Conservation (phyloP, 2,888 invertebrate genomes). For the Philopedon plagiatum region DNA sequence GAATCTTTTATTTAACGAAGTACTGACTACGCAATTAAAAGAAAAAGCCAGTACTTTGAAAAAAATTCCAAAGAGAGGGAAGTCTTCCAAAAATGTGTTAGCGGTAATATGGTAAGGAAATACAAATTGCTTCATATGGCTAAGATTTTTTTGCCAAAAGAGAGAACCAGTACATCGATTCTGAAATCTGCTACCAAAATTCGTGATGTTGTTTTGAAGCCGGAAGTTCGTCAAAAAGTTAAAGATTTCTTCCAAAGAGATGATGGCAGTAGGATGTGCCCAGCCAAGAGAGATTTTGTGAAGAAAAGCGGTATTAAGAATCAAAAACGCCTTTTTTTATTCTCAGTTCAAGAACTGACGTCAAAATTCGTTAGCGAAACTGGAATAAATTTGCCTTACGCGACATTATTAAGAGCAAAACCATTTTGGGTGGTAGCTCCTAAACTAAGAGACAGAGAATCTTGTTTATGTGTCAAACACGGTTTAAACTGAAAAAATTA, state of each 20-base stretch:
- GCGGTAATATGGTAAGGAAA: background rate
- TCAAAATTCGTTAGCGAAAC: conserved; percentile 18
- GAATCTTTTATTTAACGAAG: conserved; percentile 4
- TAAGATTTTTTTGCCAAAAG: background rate
- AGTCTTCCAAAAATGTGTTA: background rate
- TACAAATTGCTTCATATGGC: background rate
- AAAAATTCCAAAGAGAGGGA: conserved; percentile 3
- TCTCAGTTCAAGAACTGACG: conserved; percentile 8
- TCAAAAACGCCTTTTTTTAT: conserved; percentile 27
- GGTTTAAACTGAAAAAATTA: background rate
- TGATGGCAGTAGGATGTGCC: conserved; percentile 8
- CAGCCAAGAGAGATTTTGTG: conserved; percentile 29
- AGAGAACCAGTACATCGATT: background rate
- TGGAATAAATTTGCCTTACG: conserved; percentile 9
- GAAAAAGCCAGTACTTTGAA: background rate
- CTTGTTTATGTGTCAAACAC: conserved; percentile 32
- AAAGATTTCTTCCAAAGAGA: conserved; percentile 5
- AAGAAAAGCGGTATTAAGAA: conserved; percentile 23
- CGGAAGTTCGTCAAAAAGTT: background rate
- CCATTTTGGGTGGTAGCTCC: conserved; percentile 33
- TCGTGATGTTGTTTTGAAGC: background rate
- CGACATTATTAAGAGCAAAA: conserved; percentile 29
- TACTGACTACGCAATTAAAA: conserved; percentile 12
- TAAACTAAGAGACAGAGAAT: conserved; percentile 25
- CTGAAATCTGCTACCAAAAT: background rate